Base-by-base conservation (phyloP, 2,797 vertebrate species). In the Channa striata region DNA sequence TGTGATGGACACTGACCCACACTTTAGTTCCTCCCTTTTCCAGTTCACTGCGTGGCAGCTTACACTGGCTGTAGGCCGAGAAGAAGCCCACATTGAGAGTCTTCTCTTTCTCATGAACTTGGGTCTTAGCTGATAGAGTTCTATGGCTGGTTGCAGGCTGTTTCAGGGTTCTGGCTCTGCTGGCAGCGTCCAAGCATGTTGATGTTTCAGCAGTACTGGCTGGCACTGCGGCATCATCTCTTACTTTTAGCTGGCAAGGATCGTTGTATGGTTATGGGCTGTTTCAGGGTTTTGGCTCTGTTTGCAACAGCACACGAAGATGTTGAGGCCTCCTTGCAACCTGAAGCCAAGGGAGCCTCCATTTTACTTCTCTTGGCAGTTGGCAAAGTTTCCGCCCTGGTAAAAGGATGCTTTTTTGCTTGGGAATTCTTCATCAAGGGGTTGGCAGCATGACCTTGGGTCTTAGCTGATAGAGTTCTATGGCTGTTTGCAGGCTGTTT, bases 1-100 rank as follows among this genome's bases (percentile, higher is more conserved):
- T 81, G 82, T 95, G 94, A 71, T 95, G 94, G 54, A 95, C 79
- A 7, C 91, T 93, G 39, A 94, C 93, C 94, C 94, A 95, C 43
- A 95, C 94, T 71, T 91, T 92, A 20, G 93, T 92, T 20, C 79
- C 62, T 13, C 93, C 94, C 67, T 83, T 88, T 60, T 94, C 93
- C 68, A 95, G 83, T 62, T 94, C 93, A 10, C 53, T 30, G 2
- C 66, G 72, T 14, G 92, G 93, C 19, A 95, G 85, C 53, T 93
- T 93, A 67, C 94, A 95, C 80, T 94, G 93, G 72, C 94, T 95
- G 80, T 58, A 89, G 66, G 94, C 94, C 0, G 92, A 93, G 74
- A 95, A 95, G 72, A 91, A 94, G 30, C 94, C 94, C 43, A 93
- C 91, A 0, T n/a, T n/a, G n/a, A n/a, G n/a, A n/a, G n/a, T n/a